Base-by-base conservation (phyloP, 2,888 invertebrate genomes). In the Ctenicera cuprea region DNA sequence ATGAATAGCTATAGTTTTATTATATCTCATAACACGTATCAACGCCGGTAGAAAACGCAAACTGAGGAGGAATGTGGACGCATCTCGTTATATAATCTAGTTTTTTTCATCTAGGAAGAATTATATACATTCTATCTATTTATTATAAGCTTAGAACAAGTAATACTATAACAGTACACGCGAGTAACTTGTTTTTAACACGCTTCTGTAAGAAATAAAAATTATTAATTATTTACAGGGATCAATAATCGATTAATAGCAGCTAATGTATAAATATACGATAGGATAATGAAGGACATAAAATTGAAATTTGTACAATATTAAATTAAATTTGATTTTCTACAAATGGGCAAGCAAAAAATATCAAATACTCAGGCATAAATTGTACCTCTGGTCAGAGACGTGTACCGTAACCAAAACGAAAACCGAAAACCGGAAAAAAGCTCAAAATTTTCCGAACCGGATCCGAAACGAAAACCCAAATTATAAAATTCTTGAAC, bases 81-180 rank as follows among this genome's bases (percentile, higher is more conserved):
- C 61, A 61, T 68, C 59, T 68, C 37, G 38, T 65, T 52, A 65
- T 66, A 54, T 54, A 66, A 66, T 66, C 38, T 61, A 0, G 3
- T 9, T 14, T 52, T 59, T 43, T 67, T 45, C 30, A 68, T 59
- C 7, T 68, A 33, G 18, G 8, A 59, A 61, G 45, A 68, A 61
- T 48, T 59, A 43, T 33, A 33, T 43, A 26, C 57, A 33, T 41
- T 41, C 54, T 41, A 26, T 59, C 43, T 61, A 22, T 41, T 18
- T 38, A 61, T 38, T 41, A 41, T 12, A 59, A n/a, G 30, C 30
- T 16, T 38, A 16, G 3, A 38, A 38, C 57, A 68, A 45, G 59
- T 59, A 33, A 66, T 68, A 68, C 33, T 57, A 33, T 68, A 68
- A 68, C 68, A 59, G 68, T 68, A 68, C 57, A 54, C 57, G 54